Conservation (phyloP, 2,888 invertebrate genomes). For the Tenthredo amoena region DNA sequence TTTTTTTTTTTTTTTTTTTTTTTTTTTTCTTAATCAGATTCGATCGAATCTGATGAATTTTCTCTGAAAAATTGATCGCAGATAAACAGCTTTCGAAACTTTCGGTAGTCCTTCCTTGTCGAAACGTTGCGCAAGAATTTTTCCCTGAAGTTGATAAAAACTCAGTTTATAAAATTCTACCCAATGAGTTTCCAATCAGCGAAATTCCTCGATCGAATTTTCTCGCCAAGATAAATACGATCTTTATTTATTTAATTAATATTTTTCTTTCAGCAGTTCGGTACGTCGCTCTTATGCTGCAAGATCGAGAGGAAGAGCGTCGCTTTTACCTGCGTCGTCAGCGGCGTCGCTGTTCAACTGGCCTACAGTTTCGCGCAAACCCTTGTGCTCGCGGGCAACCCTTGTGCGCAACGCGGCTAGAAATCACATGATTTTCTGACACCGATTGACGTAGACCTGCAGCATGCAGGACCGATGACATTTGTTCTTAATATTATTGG, state of each 20-base stretch:
- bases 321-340: constrained; percentile 52
- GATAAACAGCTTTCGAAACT: not conserved
- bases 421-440: constrained; percentile 48
- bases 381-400: constrained; percentile 36
- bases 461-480: not conserved
- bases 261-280: not conserved
- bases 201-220: not conserved
- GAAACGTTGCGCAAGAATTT: not conserved
- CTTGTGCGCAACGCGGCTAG: constrained; percentile 48
- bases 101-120: not conserved
- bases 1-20: too few relatives aligned
- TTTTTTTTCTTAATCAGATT: not conserved
- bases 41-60: not conserved
- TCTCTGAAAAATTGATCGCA: not conserved
- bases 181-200: not conserved
- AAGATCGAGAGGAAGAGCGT: constrained; percentile 34
- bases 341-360: constrained; percentile 52
- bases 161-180: not conserved
- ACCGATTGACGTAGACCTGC: constrained; percentile 19
- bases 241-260: not conserved
- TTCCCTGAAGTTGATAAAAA: not conserved
- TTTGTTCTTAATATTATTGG: not conserved
- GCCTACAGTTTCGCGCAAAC: constrained; percentile 40
- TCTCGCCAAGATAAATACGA: not conserved
- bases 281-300: not conserved